A percentile compares a stretch with the other conserved stretches of the same genome.
Conservation (phyloP, 2,113 vertebrate genomes). For the Bombycilla garrulus region DNA sequence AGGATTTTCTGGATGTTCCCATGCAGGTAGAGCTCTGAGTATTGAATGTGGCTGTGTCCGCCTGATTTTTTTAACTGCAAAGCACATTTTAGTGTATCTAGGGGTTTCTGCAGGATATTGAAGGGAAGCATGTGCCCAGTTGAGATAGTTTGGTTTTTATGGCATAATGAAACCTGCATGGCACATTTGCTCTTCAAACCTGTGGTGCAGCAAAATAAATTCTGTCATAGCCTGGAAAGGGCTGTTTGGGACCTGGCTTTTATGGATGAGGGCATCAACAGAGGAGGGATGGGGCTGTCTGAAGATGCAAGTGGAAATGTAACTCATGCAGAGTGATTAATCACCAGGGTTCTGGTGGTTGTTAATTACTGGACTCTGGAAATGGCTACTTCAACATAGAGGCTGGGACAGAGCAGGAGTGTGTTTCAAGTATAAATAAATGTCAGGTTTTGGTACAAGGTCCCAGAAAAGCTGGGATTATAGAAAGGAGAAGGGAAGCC, state of each 20-base stretch:
- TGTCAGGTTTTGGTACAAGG: not conserved
- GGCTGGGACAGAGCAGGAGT: not conserved
- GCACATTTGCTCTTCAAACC: not conserved
- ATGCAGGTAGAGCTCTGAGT: not conserved
- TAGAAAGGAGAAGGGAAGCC: not conserved
- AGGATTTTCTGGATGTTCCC: not conserved
- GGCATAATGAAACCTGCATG: not conserved
- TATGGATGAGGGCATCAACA: not conserved
- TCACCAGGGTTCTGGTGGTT: not conserved
- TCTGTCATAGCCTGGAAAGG: not conserved
- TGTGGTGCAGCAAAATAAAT: not conserved
- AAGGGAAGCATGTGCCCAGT: not conserved
- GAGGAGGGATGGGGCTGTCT: not conserved
- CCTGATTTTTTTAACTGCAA: not conserved
- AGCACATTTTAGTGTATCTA: rapidly evolving
- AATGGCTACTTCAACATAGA: not conserved
- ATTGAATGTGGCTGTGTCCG: rapidly evolving
- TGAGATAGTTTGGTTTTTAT: not conserved
- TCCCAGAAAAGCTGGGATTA: not conserved
- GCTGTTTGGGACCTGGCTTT: not conserved
- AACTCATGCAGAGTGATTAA: not conserved
- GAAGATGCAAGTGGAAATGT: not conserved
- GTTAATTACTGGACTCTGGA: not conserved
- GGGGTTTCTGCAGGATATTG: not conserved
- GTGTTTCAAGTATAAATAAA: not conserved